phyloP scores from a whole-genome alignment of 2,113 vertebrate genomes.

The Aldabrachelys gigantea region DNA sequence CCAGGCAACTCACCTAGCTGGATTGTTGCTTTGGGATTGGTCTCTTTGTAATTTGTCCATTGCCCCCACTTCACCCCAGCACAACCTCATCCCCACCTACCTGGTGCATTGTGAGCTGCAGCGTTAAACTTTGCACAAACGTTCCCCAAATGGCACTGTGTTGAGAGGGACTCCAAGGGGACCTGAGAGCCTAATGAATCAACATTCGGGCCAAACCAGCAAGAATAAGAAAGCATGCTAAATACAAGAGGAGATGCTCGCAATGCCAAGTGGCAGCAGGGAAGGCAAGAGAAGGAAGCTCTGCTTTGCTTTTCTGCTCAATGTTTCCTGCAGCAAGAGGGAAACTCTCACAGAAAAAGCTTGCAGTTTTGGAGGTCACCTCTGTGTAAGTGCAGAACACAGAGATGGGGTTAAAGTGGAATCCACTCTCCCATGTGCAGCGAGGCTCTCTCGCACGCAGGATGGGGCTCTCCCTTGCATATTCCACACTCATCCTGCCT shows the following conservation, averaged over 20 bases:
- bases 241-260: not conserved
- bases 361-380: not conserved
- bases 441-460: not conserved
- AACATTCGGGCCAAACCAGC: not conserved
- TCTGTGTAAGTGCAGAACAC: not conserved
- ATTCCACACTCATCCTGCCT: not conserved
- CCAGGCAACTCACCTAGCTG: not conserved
- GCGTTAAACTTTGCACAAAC: not conserved
- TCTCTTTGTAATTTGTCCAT: not conserved
- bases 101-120: not conserved
- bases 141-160: not conserved
- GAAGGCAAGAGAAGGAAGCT: not conserved
- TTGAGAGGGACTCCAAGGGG: not conserved
- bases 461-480: not conserved
- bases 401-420: not conserved
- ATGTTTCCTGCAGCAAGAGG: not conserved
- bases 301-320: not conserved
- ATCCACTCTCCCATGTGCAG: fast-evolving
- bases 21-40: not conserved
- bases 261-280: not conserved
- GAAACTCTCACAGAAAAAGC: not conserved
- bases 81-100: not conserved
- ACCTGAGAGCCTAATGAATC: not conserved
- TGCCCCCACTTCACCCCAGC: not conserved
- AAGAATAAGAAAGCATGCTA: not conserved